A percentile compares a stretch with the other conserved stretches of the same genome.
Evolutionary conservation across 2,888 invertebrate species (phyloP).

Genomic region (Erebia palarica): DNA sequence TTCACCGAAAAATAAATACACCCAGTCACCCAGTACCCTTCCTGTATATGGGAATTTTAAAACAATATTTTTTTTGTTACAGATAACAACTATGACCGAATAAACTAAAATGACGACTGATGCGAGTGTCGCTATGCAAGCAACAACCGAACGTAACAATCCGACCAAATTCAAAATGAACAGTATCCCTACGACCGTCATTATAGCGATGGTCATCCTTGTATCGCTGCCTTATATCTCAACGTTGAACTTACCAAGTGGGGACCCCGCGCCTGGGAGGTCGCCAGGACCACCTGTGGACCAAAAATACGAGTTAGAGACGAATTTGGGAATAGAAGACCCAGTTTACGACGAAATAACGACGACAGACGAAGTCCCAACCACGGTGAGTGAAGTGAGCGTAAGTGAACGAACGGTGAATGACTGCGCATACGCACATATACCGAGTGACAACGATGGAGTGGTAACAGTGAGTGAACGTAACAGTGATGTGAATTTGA

Average conservation of each 20-base stretch:
- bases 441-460: constrained; percentile 70
- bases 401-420: constrained; percentile 54
- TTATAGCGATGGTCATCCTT: constrained; percentile 59
- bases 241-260: constrained; percentile 72
- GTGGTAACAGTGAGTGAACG: constrained; percentile 68
- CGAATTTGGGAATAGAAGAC: constrained; percentile 43
- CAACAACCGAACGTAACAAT: constrained; percentile 44
- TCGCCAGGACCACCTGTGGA: constrained; percentile 83
- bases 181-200: constrained; percentile 48
- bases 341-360: constrained; percentile 59
- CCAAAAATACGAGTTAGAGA: constrained; percentile 39
- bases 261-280: constrained; percentile 86
- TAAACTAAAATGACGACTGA: constrained; percentile 27
- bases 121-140: constrained; percentile 38
- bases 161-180: constrained; percentile 58
- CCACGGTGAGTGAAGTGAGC: constrained; percentile 53
- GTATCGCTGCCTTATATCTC: constrained; percentile 71
- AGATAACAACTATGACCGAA: constrained; percentile 26
- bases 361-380: constrained; percentile 50
- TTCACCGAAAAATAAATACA: too few relatives aligned
- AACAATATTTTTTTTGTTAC: constrained; percentile 24
- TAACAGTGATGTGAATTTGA: constrained; percentile 76
- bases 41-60: too few relatives aligned
- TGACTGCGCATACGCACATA: constrained; percentile 71
- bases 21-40: too few relatives aligned